Base-by-base conservation (phyloP, 2,113 vertebrate genomes). In the Dasyurus viverrinus region DNA sequence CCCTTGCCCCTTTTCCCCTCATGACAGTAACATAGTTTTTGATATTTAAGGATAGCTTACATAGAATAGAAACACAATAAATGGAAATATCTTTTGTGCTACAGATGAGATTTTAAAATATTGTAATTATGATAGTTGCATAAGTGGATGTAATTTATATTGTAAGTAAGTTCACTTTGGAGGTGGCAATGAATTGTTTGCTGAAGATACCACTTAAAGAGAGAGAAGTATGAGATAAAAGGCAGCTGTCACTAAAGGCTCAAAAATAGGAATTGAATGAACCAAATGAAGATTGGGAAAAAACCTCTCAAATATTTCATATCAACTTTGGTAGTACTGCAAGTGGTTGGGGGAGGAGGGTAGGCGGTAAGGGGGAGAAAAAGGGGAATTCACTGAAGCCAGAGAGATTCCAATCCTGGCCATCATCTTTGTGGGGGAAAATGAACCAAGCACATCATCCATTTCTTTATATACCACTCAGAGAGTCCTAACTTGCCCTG, bases 61-160 rank as follows among this genome's bases (percentile, higher is more conserved):
- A 0, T 89, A 53, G 89, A 97, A 60, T 55, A 92, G 91, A 94
- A 93, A 53, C 4, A 1, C 52, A 92, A 89, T 91, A 84, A 93
- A 94, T 89, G 53, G 68, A 48, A 96, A 54, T 93, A 47, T 90
- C 48, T 93, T 48, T 48, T 96, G 92, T 97, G 54, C 89, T n/a
- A 24, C 93, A 95, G 95, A 95, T 95, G 94, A 90, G 53, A 93
- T 92, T 93, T 97, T 93, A 96, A 96, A 91, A 55, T 68, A n/a
- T 68, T 60, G 1, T 96, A 90, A 96, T 92, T 97, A 57, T 90
- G 91, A 95, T 97, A 93, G n/a, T 47, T 16, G 50, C 89, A 42
- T 96, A 97, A 94, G 90, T 95, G 90, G 89, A 48, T 93, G 11
- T 91, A 54, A 90, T 95, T 90, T 96, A 92, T 90, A 25, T 91